Base-by-base conservation (phyloP, 2,797 vertebrate species). In the Macropodus opercularis region DNA sequence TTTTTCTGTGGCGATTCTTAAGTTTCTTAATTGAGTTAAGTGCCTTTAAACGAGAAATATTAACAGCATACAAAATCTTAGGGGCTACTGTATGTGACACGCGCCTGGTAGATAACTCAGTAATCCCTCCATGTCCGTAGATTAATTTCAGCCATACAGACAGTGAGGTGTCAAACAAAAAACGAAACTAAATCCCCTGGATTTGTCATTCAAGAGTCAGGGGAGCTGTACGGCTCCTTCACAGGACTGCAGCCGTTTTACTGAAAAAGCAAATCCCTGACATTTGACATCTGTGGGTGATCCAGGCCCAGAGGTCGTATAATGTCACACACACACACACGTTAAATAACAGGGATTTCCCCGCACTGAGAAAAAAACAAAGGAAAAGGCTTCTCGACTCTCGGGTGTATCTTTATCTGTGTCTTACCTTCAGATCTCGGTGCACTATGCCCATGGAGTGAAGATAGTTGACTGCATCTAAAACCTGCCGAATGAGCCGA, bases 361-460 rank as follows among this genome's bases (percentile, higher is more conserved):
- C 47, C 54, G 51, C 22, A 8, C 13, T 34, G 9, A 31, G 22
- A 34, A 15, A 17, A 18, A 55, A 49, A 36, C 46, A 47, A 27
- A 31, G 8, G 3, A n/a, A n/a, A n/a, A n/a, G n/a, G n/a, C n/a
- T n/a, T n/a, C n/a, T n/a, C n/a, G n/a, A n/a, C n/a, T n/a, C n/a
- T n/a, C n/a, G n/a, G n/a, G n/a, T n/a, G n/a, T n/a, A n/a, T n/a
- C n/a, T n/a, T n/a, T n/a, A n/a, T n/a, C n/a, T n/a, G n/a, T n/a
- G n/a, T 3, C 0, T 0, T 89, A 98, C 96, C 95, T 98, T 98
- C 52, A 98, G 93, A 85, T 98, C 96, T 84, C 96, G 89, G 89
- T 98, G 96, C 52, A 98, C 96, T 0, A 98, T 98, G 69, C 94
- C 95, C 95, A 97, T 95, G 34, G 93, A 90, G 86, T 98, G 96